Base-by-base conservation (phyloP, 2,888 invertebrate species). In the Dicyrtomina minuta region DNA sequence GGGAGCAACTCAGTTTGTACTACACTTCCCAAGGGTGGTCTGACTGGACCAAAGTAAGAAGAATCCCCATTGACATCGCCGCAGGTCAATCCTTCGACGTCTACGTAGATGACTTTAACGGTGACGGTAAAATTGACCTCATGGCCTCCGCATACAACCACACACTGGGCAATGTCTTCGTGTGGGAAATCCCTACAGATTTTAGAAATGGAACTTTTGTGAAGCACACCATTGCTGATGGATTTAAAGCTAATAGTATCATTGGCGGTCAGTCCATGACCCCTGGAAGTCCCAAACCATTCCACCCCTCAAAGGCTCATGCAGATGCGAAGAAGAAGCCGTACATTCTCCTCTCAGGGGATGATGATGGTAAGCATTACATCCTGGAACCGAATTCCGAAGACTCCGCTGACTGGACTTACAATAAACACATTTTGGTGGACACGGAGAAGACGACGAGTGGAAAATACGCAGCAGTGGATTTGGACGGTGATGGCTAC, bases 281-380 rank as follows among this genome's bases (percentile, higher is more conserved):
- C 8, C 80, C 80, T 1, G 79, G 79, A 20, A 73, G 75, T 4
- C 77, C 78, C 4, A 77, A 77, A 67, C 68, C 75, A 27, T 80
- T 79, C 73, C 79, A 79, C 68, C 79, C 79, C 39, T 73, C 68
- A 49, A 70, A 69, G 26, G 78, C 74, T 1, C 77, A 76, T 59
- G 75, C 73, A 24, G 72, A 77, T 13, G 78, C 77, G 43, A 74
- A 73, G 10, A 75, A 75, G 55, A 80, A 80, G 68, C 79, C 79
- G 0, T 79, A 76, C 74, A 75, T 80, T 39, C 59, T 79, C n/a
- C 60, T 80, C n/a, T 79, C 79, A 49, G 80, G 80, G 15, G 80
- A 80, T 73, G 80, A 80, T 59, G 80, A 80, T 68, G 79, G 79
- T 1, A 66, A 72, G 4, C 77, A 78, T 72, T 80, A 80, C 72